Conservation (phyloP, 2,888 invertebrate genomes). For the Lydus trimaculatus region DNA sequence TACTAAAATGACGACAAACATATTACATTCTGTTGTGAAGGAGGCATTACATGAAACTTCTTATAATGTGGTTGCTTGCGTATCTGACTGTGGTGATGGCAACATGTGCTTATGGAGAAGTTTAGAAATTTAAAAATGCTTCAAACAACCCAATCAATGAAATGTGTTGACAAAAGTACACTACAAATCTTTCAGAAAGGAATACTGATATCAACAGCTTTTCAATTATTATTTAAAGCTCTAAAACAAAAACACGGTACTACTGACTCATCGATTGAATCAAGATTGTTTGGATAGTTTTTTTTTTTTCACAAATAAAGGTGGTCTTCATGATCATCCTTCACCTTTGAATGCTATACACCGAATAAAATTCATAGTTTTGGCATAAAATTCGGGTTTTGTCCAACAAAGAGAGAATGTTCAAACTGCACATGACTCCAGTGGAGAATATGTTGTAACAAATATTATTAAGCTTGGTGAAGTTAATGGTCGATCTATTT, state of each 20-base stretch:
- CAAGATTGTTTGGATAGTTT: slow-evolving; percentile 37
- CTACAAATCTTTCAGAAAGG: slow-evolving; percentile 37
- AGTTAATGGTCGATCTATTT: not conserved
- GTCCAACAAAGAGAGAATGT: too few species aligned
- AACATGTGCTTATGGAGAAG: slow-evolving; percentile 43
- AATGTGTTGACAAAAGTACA: slow-evolving; percentile 32
- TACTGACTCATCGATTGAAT: slow-evolving; percentile 37
- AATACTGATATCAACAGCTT: slow-evolving; percentile 34
- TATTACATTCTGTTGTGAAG: slow-evolving; percentile 35
- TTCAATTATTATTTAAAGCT: slow-evolving; percentile 27
- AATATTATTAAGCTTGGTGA: not conserved
- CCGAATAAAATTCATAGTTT: slow-evolving; percentile 31
- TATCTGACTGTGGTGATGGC: slow-evolving; percentile 41
- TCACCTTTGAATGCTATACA: slow-evolving; percentile 34
- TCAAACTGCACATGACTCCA: slow-evolving; percentile 1
- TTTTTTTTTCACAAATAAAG: slow-evolving; percentile 24
- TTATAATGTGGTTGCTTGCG: slow-evolving; percentile 44
- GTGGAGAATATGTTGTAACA: slow-evolving; percentile 1
- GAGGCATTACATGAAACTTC: slow-evolving; percentile 33
- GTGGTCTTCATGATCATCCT: slow-evolving; percentile 37
- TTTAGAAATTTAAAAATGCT: slow-evolving; percentile 35
- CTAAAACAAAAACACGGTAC: slow-evolving; percentile 24
- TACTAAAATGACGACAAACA: slow-evolving; percentile 38
- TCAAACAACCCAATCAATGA: slow-evolving; percentile 27
- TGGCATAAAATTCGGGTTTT: too few species aligned